A percentile compares a stretch with the other conserved stretches of the same genome.
Evolutionary conservation across 1,140 invertebrate genomes (phyloP).

Genomic region (Cepaea nemoralis): DNA sequence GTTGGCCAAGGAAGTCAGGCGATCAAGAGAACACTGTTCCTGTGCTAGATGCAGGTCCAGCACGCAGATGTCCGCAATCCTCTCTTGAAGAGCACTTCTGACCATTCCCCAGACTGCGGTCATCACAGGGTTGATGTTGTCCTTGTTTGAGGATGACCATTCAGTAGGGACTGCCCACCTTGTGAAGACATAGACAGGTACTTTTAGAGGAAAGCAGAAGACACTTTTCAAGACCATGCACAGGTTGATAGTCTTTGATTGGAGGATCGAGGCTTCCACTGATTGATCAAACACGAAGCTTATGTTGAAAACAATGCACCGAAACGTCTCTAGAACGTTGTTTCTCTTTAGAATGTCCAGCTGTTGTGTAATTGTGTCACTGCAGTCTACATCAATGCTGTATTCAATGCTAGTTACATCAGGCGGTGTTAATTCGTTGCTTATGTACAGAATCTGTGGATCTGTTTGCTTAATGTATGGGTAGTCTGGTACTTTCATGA

Average conservation of each 20-base stretch:
- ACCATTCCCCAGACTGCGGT: slow-evolving; percentile 45
- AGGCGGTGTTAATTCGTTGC: not conserved
- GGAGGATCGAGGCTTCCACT: slow-evolving; percentile 16
- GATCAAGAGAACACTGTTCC: too few relatives aligned
- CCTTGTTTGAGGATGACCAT: not conserved
- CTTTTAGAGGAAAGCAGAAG: slow-evolving; percentile 5
- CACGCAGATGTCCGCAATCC: too few relatives aligned
- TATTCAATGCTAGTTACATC: slow-evolving; percentile 14
- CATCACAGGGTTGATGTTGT: slow-evolving; percentile 39
- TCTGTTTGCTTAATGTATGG: not conserved
- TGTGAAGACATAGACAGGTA: slow-evolving; percentile 39
- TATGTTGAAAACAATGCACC: slow-evolving; percentile 24
- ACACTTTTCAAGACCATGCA: slow-evolving; percentile 33
- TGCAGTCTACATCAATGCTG: not conserved
- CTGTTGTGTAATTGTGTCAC: not conserved
- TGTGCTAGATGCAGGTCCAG: too few relatives aligned
- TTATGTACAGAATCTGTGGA: slow-evolving; percentile 8
- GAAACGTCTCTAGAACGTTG: not conserved
- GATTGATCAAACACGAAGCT: slow-evolving; percentile 7
- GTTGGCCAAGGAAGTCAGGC: too few relatives aligned
- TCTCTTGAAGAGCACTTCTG: slow-evolving; percentile 36
- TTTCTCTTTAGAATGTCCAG: slow-evolving; percentile 8
- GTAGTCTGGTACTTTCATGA: not conserved
- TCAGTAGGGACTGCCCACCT: slow-evolving; percentile 32
- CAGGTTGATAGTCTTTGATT: slow-evolving; percentile 10